phyloP scores from a whole-genome alignment of 2,888 invertebrate species.

The Frankliniella intonsa region DNA sequence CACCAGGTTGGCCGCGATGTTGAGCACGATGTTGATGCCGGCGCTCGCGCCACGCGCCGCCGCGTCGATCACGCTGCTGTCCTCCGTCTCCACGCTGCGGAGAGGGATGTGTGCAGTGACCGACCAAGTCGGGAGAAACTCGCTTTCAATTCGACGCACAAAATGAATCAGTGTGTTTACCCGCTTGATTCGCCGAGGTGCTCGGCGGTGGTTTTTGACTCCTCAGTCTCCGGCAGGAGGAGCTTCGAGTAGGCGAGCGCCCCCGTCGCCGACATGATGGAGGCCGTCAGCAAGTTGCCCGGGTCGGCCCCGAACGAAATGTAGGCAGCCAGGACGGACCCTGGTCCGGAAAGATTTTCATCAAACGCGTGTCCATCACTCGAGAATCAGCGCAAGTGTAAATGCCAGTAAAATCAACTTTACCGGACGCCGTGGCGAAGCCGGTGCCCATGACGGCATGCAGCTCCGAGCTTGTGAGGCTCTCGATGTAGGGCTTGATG shows the following conservation, averaged over 20 bases:
- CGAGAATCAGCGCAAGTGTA: background rate
- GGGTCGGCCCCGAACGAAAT: constrained; percentile 85
- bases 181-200: constrained; percentile 66
- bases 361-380: background rate
- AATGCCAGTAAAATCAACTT: constrained; percentile 15
- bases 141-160: background rate
- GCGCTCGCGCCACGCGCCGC: constrained; percentile 82
- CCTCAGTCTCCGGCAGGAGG: constrained; percentile 85
- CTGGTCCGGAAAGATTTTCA: constrained; percentile 45
- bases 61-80: constrained; percentile 82
- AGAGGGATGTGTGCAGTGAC: background rate
- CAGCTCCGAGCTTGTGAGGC: constrained; percentile 84
- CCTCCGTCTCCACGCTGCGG: constrained; percentile 45
- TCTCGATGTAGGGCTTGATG: constrained; percentile 78
- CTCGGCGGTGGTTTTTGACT: constrained; percentile 68
- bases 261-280: constrained; percentile 95
- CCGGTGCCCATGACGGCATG: constrained; percentile 92
- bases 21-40: constrained; percentile 74
- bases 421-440: constrained; percentile 90
- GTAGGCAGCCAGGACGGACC: constrained; percentile 87
- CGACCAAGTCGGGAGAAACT: background rate
- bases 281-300: constrained; percentile 83
- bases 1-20: constrained; percentile 86
- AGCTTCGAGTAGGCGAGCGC: constrained; percentile 86
- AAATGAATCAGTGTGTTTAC: constrained; percentile 38